Percentiles rank a stretch among this genome's conserved stretches.
phyloP scores from a whole-genome alignment of 2,797 vertebrate genomes.

The Lithobates sylvaticus region DNA sequence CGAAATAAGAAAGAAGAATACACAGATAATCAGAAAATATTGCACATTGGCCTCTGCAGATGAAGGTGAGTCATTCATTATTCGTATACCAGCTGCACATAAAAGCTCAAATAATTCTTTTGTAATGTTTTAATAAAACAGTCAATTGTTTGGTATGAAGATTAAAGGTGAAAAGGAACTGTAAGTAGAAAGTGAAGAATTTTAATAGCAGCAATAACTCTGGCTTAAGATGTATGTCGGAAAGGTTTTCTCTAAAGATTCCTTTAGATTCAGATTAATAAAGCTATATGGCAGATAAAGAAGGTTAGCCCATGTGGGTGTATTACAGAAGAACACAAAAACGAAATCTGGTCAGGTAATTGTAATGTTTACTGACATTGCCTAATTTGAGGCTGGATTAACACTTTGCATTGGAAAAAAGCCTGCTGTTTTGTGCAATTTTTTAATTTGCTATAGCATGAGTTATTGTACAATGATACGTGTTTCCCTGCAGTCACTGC shows the following conservation, averaged over 20 bases:
- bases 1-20: slow-evolving; percentile 29
- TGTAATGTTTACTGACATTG: too few relatives aligned
- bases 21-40: slow-evolving; percentile 11
- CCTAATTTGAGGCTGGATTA: too few relatives aligned
- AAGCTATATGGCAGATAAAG: slow-evolving; percentile 61
- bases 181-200: slow-evolving; percentile 71
- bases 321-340: slow-evolving; percentile 3
- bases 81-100: slow-evolving; percentile 69
- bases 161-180: slow-evolving; percentile 64
- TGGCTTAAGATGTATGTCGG: slow-evolving; percentile 71
- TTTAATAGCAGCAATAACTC: slow-evolving; percentile 78
- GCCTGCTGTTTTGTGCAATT: too few relatives aligned
- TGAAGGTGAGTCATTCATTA: slow-evolving; percentile 65
- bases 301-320: slow-evolving; percentile 56
- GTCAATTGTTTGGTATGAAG: slow-evolving; percentile 76
- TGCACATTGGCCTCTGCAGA: background rate
- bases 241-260: slow-evolving; percentile 75
- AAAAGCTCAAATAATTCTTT: slow-evolving; percentile 76
- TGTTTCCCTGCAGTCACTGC: too few relatives aligned
- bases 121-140: slow-evolving; percentile 72
- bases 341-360: too few relatives aligned
- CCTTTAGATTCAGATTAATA: slow-evolving; percentile 69
- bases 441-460: too few relatives aligned
- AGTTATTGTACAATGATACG: too few relatives aligned
- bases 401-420: too few relatives aligned